Conservation (phyloP, 2,113 vertebrate species). For the Halichoeres trimaculatus region DNA sequence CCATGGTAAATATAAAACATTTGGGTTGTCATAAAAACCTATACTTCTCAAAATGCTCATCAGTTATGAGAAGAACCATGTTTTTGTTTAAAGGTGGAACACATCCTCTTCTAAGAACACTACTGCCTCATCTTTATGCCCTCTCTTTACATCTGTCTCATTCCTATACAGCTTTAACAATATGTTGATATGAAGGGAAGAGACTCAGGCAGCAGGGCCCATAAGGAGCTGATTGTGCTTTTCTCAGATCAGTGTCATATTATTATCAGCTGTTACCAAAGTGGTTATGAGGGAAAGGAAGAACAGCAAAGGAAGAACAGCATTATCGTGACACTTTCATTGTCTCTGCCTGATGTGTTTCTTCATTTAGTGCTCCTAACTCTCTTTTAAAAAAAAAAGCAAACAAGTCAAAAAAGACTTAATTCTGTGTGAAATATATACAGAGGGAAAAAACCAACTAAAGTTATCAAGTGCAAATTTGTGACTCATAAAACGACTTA, state of each 20-base stretch:
- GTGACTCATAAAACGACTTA: too few species aligned
- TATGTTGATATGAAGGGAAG: background rate
- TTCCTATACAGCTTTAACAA: background rate
- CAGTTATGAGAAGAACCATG: too few species aligned
- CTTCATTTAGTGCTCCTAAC: background rate
- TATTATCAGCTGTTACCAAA: conserved; percentile 48
- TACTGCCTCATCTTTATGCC: too few species aligned
- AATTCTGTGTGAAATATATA: too few species aligned
- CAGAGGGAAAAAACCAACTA: too few species aligned
- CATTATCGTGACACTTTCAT: conserved; percentile 17
- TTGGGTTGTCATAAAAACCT: too few species aligned
- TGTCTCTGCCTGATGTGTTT: background rate
- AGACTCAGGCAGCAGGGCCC: background rate
- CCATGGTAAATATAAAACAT: too few species aligned
- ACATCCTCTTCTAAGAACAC: too few species aligned
- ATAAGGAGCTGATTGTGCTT: conserved; percentile 1
- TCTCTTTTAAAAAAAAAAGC: background rate
- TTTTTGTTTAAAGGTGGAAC: too few species aligned
- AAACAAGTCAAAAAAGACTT: background rate
- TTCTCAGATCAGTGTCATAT: conserved; percentile 21
- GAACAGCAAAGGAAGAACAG: conserved; percentile 18
- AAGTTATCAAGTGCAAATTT: too few species aligned
- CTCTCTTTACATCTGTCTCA: background rate
- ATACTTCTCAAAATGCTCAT: too few species aligned
- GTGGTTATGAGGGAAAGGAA: conserved; percentile 33